These are phyloP conservation scores for Oryzias woworae DNA, from an alignment of 2,113 vertebrate genomes.

Conservation along the genomic window DNA sequence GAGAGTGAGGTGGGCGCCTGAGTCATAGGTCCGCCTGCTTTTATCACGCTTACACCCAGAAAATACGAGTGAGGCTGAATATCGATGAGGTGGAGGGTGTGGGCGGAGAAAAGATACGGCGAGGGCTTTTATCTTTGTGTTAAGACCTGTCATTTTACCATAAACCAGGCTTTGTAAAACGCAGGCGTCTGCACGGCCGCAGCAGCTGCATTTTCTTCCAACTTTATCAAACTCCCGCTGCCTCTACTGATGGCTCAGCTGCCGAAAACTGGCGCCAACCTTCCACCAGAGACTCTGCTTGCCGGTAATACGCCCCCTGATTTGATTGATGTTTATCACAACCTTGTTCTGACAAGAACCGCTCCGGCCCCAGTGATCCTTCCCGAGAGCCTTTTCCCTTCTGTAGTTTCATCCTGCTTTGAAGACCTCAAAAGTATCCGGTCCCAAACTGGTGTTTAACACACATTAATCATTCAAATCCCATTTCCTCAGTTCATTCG, in stretches of 20 bases:
- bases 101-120: conserved; percentile 12
- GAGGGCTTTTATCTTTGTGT: conserved; percentile 63
- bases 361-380: no score
- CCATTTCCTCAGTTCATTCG: no score
- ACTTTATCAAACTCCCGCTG: conserved; percentile 27
- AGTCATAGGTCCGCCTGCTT: conserved; percentile 60
- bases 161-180: conserved; percentile 60
- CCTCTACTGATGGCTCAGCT: not conserved
- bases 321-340: conserved; percentile 10
- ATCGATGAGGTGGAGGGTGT: conserved; percentile 1
- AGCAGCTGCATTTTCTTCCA: conserved; percentile 63
- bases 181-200: conserved; percentile 31
- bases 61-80: conserved; percentile 21
- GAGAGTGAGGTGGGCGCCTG: conserved; percentile 55
- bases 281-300: not conserved
- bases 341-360: no score
- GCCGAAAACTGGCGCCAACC: no score
- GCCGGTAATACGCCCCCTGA: not conserved
- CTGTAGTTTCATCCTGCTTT: no score
- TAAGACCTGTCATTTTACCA: conserved; percentile 53
- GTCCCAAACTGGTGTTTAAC: no score
- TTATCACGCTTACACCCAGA: conserved; percentile 60
- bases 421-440: no score
- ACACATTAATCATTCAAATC: no score
- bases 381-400: no score